Evolutionary conservation across 2,888 invertebrate genomes (phyloP), one percentile per base, ranked within the genome.

Genomic region (Rhyacophila evoluta): DNA sequence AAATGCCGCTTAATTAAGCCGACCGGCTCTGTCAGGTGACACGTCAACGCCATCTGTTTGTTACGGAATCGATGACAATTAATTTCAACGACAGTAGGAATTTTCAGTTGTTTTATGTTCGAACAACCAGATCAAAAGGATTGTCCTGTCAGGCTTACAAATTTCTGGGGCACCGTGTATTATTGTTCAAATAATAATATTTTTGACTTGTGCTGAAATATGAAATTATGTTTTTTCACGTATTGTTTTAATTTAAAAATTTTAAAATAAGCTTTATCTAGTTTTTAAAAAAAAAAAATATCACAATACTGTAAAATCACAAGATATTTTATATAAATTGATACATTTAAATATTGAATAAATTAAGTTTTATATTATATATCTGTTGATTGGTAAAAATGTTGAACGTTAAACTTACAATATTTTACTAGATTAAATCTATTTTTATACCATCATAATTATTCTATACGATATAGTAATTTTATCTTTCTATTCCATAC

Each of bases 1-100:
- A 77, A 77, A 77, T 77, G 77, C 69, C 77, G 73, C 41, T 73
- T 77, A 77, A 77, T 77, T 77, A 77, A 77, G 73, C 36, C 41
- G 27, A 38, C 68, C 19, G 55, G 55, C 19, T 55, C 19, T 55
- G 55, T 55, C 33, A 70, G 36, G 70, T 70, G 70, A 70, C 70
- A 27, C 28, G 70, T 70, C 36, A 33, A 70, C 70, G 70, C 70
- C 70, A 70, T 70, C 70, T 70, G 70, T 27, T 2, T 25, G 70
- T 70, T 2, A 27, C 12, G 70, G 70, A 29, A 70, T 70, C 70
- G 70, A 36, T 29, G 37, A 55, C 55, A 55, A 55, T 55, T 55
- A 55, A 55, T 55, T 55, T 55, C 55, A 55, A 55, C 55, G 55
- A 55, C 55, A 55, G 55, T 55, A 8, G 55, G 55, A 55, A 55